Conservation (phyloP, 2,888 invertebrate species). For the Chalcosyrphus nemorum region DNA sequence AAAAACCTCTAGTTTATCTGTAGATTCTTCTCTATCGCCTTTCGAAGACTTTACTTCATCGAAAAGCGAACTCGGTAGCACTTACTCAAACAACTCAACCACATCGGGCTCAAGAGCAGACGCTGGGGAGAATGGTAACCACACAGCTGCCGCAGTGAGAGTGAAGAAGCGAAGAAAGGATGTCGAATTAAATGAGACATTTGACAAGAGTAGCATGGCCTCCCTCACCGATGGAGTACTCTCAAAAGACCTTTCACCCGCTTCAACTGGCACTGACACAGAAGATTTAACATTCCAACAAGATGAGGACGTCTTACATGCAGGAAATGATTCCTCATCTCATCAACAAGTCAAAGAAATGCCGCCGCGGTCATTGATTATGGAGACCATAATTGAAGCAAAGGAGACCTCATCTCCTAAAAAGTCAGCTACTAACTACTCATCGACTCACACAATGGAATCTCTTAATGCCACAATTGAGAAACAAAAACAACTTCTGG, state of each 20-base stretch:
- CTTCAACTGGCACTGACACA: conserved; percentile 80
- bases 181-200: conserved; percentile 82
- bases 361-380: conserved; percentile 78
- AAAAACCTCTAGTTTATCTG: conserved; percentile 81
- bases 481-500: conserved; percentile 81
- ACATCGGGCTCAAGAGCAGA: conserved; percentile 76
- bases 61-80: conserved; percentile 80
- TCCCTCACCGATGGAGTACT: conserved; percentile 81
- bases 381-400: conserved; percentile 82
- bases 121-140: conserved; percentile 47
- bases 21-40: conserved; percentile 81
- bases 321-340: conserved; percentile 38
- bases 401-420: conserved; percentile 82
- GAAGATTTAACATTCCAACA: conserved; percentile 82
- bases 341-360: conserved; percentile 75
- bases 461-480: conserved; percentile 79
- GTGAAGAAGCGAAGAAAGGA: conserved; percentile 80
- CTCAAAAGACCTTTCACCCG: conserved; percentile 81
- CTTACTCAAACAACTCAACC: conserved; percentile 77
- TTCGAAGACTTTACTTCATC: conserved; percentile 81
- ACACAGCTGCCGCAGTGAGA: conserved; percentile 66
- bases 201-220: conserved; percentile 82
- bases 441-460: conserved; percentile 79
- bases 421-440: conserved; percentile 74
- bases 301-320: conserved; percentile 77